Conservation (phyloP, 2,797 vertebrate genomes). For the Trachurus trachurus region DNA sequence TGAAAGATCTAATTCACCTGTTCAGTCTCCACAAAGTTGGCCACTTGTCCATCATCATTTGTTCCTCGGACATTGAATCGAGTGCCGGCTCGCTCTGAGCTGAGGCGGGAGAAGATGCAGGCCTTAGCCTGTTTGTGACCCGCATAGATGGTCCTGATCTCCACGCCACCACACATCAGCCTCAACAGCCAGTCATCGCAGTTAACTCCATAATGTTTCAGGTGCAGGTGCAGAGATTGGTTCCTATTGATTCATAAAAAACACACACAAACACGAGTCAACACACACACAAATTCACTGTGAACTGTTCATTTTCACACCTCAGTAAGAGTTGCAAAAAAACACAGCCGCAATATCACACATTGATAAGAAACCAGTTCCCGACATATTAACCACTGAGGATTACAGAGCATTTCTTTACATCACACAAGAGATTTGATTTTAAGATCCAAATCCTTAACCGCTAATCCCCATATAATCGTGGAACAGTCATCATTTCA, state of each 20-base stretch:
- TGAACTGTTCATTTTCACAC: constrained; percentile 20
- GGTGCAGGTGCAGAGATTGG: constrained; percentile 95
- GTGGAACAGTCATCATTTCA: neutral
- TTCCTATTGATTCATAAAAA: constrained; percentile 86
- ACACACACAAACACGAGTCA: neutral
- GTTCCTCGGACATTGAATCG: constrained; percentile 97
- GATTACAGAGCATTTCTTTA: neutral
- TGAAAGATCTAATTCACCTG: constrained; percentile 85
- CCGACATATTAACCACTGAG: constrained; percentile 7
- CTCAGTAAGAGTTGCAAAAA: constrained; percentile 28
- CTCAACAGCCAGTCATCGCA: constrained; percentile 97
- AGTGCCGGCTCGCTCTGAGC: constrained; percentile 96
- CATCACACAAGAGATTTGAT: neutral
- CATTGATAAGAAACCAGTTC: constrained; percentile 1
- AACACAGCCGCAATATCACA: constrained; percentile 19
- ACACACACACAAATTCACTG: constrained; percentile 18
- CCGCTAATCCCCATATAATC: neutral
- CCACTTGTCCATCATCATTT: constrained; percentile 97
- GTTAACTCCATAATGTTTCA: constrained; percentile 98
- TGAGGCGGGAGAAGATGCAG: constrained; percentile 96
- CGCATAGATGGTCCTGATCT: constrained; percentile 97
- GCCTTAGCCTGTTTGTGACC: constrained; percentile 99
- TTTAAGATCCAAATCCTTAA: neutral
- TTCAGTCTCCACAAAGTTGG: constrained; percentile 99
- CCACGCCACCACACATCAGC: constrained; percentile 98